These are phyloP conservation scores for Cyprinella venusta DNA, from an alignment of 2,797 vertebrate genomes.

Conservation along the genomic window DNA sequence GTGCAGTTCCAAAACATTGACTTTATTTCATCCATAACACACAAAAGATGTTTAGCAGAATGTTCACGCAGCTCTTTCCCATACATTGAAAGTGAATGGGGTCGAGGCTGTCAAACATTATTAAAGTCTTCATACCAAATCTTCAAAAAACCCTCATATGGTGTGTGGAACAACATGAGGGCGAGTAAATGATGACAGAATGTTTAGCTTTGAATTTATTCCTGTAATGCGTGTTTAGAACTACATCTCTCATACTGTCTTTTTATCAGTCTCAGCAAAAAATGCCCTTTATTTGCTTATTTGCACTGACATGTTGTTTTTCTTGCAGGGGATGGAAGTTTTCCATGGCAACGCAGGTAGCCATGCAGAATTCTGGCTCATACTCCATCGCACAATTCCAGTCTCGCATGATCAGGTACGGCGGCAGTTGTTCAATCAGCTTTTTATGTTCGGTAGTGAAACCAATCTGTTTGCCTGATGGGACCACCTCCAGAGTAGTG, in stretches of 20 bases:
- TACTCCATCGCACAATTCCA: conserved; percentile 98
- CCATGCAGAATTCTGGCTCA: conserved; percentile 96
- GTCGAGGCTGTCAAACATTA: not conserved
- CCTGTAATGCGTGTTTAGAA: not conserved
- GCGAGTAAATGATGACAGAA: not conserved
- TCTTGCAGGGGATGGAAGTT: conserved; percentile 93
- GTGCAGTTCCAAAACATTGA: not conserved
- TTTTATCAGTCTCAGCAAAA: conserved; percentile 1
- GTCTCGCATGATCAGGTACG: conserved; percentile 86
- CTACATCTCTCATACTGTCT: not conserved
- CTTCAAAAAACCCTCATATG: no score
- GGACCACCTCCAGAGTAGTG: not conserved
- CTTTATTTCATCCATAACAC: not conserved
- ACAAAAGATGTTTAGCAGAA: not conserved
- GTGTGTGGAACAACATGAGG: not conserved
- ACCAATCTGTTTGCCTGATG: conserved; percentile 18
- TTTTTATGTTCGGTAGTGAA: not conserved
- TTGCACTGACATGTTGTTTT: conserved; percentile 29
- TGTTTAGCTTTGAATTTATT: not conserved
- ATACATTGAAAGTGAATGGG: not conserved
- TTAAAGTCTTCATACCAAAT: no score
- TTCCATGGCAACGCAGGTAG: conserved; percentile 97
- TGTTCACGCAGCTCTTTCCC: not conserved
- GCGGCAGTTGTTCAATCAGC: conserved; percentile 20
- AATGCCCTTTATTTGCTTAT: not conserved